Base-by-base conservation (phyloP, 2,888 invertebrate genomes). In the Phortica okadai region DNA sequence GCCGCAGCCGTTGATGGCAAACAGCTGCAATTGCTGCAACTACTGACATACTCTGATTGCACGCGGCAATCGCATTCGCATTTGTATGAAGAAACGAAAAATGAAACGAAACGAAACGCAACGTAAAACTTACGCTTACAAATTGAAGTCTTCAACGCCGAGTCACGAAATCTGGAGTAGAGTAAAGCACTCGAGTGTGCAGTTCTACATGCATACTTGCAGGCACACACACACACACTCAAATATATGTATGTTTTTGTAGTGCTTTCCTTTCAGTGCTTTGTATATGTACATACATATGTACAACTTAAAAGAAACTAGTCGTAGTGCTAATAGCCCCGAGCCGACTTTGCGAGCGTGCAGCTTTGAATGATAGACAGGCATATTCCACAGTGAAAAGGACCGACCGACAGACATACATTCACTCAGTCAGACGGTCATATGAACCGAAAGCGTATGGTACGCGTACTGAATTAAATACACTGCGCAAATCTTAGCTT, bases 121-220 rank as follows among this genome's bases (percentile, higher is more conserved):
- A 54, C 54, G n/a, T 2, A 54, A 14, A 54, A 14, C 54, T 14
- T 78, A 77, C 54, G 75, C 77, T 74, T 64, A 58, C 85, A 85
- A 86, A 87, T 86, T 86, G 87, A 86, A 87, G 85, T 79, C 85
- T 86, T 86, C 88, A 84, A 80, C 80, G 77, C 79, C 82, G 80
- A 86, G 87, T 87, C 85, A 86, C 85, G 87, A 86, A 84, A 86
- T 87, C 83, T 86, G 81, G 86, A 84, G 82, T 86, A 86, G 86
- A 85, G 84, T 84, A 82, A 85, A 81, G 80, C 84, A 83, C 84
- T 80, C 78, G 79, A 79, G 77, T 77, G 33, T 62, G 21, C 62
- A 62, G 10, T 16, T 8, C 14, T 59, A 59, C 59, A 59, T 21
- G 21, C 62, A 62, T 21, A 62, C 62, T 33, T 62, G 62, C 59